Conservation (phyloP, 2,113 vertebrate species). For the Elgaria multicarinata region DNA sequence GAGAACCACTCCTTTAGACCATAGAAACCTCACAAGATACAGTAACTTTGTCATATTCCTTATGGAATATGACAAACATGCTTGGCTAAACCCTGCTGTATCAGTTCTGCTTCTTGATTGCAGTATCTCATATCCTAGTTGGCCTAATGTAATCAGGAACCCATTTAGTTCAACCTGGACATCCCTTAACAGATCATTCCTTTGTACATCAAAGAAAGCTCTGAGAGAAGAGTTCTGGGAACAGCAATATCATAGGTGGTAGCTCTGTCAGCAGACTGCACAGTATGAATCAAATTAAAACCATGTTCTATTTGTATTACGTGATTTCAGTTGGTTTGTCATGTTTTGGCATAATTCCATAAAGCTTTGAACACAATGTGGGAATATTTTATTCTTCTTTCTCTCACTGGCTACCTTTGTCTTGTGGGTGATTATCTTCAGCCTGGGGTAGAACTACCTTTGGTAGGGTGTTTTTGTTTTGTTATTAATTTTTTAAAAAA, state of each 20-base stretch:
- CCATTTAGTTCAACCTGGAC: background rate
- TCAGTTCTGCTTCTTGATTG: background rate
- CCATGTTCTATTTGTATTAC: background rate
- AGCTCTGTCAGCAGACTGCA: background rate
- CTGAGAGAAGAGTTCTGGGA: background rate
- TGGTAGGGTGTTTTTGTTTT: background rate
- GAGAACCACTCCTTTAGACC: no score
- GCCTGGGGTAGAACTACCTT: background rate
- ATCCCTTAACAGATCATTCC: background rate
- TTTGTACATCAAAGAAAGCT: background rate
- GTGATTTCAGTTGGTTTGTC: background rate
- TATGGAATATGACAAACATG: background rate
- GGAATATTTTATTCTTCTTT: background rate
- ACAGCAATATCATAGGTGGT: background rate
- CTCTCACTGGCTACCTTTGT: background rate
- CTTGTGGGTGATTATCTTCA: background rate
- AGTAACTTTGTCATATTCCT: background rate
- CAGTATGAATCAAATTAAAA: background rate
- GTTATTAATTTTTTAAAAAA: conserved; percentile 26
- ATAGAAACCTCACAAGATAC: background rate
- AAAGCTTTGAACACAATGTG: background rate
- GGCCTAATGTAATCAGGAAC: background rate
- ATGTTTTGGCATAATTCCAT: background rate
- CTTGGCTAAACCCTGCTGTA: background rate
- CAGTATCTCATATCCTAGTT: background rate